Conservation (phyloP, 2,797 vertebrate species). For the Micropoecilia bifurca region DNA sequence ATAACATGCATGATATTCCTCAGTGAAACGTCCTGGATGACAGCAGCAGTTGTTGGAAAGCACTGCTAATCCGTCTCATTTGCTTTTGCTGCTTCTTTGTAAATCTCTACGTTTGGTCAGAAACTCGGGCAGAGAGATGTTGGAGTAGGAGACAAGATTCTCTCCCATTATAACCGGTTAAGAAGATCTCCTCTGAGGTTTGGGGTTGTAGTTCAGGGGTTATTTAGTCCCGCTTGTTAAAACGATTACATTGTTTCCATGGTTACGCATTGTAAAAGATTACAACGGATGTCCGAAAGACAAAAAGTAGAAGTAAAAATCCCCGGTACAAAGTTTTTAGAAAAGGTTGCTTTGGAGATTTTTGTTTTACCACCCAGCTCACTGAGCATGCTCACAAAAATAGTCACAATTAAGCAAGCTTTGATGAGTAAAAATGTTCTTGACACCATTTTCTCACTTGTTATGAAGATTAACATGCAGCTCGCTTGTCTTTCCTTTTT, state of each 20-base stretch:
- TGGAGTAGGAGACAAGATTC: too few relatives aligned
- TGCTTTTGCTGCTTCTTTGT: too few relatives aligned
- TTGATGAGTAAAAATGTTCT: background rate
- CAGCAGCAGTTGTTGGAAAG: too few relatives aligned
- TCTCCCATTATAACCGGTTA: too few relatives aligned
- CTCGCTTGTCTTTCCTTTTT: background rate
- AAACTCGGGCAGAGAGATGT: too few relatives aligned
- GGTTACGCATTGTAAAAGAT: background rate
- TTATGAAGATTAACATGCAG: background rate
- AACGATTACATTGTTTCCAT: background rate
- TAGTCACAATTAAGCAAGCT: background rate
- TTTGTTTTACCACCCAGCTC: background rate
- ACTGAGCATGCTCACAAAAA: background rate
- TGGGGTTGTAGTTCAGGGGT: too few relatives aligned
- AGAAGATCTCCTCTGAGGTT: too few relatives aligned
- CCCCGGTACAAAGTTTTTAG: too few relatives aligned
- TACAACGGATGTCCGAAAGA: background rate
- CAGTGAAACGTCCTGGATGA: too few relatives aligned
- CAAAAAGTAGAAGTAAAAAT: background rate
- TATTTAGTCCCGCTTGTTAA: background rate
- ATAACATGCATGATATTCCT: too few relatives aligned
- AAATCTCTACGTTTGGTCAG: too few relatives aligned
- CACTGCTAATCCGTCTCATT: too few relatives aligned
- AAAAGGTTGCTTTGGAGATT: background rate
- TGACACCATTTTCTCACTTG: background rate